These are phyloP conservation scores for Taenioides sp. DNA, from an alignment of 2,797 vertebrate genomes.

Conservation along the genomic window DNA sequence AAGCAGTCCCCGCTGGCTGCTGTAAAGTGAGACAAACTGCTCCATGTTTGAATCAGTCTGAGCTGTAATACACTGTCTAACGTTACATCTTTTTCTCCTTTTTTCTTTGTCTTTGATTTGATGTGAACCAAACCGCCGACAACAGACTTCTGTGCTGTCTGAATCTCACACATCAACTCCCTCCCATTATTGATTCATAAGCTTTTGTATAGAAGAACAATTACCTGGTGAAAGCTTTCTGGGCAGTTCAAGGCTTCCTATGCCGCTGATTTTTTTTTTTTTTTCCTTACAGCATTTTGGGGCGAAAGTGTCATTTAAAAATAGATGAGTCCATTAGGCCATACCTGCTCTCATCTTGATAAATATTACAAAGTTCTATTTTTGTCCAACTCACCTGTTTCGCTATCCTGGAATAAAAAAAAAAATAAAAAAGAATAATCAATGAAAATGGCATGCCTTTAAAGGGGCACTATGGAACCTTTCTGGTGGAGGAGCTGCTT, in stretches of 20 bases:
- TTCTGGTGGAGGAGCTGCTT: too few species aligned
- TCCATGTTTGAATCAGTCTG: neutral
- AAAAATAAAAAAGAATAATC: too few species aligned
- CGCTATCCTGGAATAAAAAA: neutral
- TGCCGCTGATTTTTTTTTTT: neutral
- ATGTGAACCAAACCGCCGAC: too few species aligned
- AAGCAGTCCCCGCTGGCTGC: neutral
- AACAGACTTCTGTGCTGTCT: too few species aligned
- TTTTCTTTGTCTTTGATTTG: too few species aligned
- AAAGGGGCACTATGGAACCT: too few species aligned
- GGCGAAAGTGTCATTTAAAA: slow-evolving; percentile 51
- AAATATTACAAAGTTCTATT: slow-evolving; percentile 55
- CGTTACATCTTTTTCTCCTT: too few species aligned
- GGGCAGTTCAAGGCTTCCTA: slow-evolving; percentile 29
- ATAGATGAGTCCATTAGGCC: slow-evolving; percentile 57
- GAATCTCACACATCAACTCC: neutral
- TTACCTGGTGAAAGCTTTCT: slow-evolving; percentile 13
- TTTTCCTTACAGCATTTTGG: slow-evolving; percentile 26
- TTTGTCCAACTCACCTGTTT: slow-evolving; percentile 28
- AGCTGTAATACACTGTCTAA: neutral
- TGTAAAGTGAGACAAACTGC: neutral
- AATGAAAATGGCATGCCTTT: too few species aligned
- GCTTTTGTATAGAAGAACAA: slow-evolving; percentile 8
- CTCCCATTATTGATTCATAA: slow-evolving; percentile 60
- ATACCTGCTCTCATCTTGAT: slow-evolving; percentile 43